A percentile compares a stretch with the other conserved stretches of the same genome.
Conservation (phyloP, 92 coral and sea anemone genomes). For the Paramuricea clavata region DNA sequence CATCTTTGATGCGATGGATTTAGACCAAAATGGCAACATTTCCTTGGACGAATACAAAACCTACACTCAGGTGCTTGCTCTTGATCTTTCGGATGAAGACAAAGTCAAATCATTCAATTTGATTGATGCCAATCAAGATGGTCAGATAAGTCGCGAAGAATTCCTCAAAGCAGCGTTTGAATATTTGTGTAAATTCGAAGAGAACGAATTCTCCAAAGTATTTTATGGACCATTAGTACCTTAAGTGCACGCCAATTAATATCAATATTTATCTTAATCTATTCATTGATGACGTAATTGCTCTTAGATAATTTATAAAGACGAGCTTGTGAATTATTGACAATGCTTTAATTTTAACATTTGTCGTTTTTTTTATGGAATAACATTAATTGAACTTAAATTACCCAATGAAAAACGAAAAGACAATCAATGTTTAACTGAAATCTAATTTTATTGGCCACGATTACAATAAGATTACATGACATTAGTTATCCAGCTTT, state of each 20-base stretch:
- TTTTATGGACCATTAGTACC: slow-evolving; percentile 36
- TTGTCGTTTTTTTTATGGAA: too few species aligned
- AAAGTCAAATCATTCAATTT: neutral
- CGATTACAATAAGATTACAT: slow-evolving; percentile 9
- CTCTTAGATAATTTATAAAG: too few species aligned
- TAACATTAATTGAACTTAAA: too few species aligned
- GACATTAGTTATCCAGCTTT: slow-evolving; percentile 14
- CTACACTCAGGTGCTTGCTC: neutral
- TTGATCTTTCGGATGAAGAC: neutral
- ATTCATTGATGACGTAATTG: too few species aligned
- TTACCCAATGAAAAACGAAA: too few species aligned
- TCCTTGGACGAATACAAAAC: slow-evolving; percentile 17
- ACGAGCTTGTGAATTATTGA: too few species aligned
- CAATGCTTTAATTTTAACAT: too few species aligned
- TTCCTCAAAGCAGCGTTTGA: slow-evolving; percentile 10
- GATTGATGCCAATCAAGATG: neutral
- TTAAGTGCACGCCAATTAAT: too few species aligned
- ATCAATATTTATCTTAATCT: too few species aligned
- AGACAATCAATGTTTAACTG: too few species aligned
- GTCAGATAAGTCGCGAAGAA: slow-evolving; percentile 27
- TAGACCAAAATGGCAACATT: neutral
- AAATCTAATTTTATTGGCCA: too few species aligned
- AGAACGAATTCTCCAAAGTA: neutral
- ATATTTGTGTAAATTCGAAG: neutral
- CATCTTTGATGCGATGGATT: slow-evolving; percentile 11